Percentiles rank a stretch among this genome's conserved stretches.
Evolutionary conservation across 92 coral and sea anemone genomes (phyloP).

Genomic region (Pocillopora meandrina): DNA sequence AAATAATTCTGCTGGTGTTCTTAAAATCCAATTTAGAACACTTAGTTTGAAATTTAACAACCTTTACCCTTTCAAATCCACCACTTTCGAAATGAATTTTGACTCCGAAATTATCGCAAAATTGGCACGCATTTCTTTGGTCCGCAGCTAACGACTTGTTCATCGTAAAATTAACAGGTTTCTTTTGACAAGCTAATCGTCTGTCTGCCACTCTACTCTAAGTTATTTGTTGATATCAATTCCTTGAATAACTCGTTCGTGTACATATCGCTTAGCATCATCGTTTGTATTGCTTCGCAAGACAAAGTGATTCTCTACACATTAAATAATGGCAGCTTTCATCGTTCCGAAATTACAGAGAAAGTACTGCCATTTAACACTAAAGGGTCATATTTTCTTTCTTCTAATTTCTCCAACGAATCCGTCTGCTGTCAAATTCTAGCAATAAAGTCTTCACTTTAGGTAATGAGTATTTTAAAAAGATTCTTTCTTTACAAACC

Average conservation of each 20-base stretch:
- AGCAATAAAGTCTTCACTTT: neutral
- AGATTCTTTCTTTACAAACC: neutral
- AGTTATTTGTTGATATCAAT: neutral
- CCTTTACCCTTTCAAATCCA: conserved; percentile 4
- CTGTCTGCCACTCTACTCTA: conserved; percentile 11
- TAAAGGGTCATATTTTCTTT: neutral
- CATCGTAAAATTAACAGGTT: conserved; percentile 17
- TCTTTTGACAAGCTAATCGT: conserved; percentile 4
- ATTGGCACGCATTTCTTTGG: neutral
- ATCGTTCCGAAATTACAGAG: conserved; percentile 20
- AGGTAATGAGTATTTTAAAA: too few species aligned
- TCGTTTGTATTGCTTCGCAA: conserved; percentile 11
- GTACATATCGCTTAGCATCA: conserved; percentile 1
- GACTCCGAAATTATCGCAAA: neutral
- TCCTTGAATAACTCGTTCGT: conserved; percentile 3
- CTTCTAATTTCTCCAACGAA: neutral
- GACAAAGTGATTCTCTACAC: conserved; percentile 13
- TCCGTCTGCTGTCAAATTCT: neutral
- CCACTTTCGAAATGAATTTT: conserved; percentile 10
- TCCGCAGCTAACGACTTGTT: neutral
- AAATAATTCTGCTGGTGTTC: conserved; percentile 8
- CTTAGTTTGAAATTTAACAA: conserved; percentile 15
- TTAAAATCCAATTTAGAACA: conserved; percentile 26
- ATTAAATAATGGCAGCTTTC: conserved; percentile 20
- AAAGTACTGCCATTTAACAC: conserved; percentile 1